Evolutionary conservation across 2,113 vertebrate genomes (phyloP).

Genomic region (Syrmaticus mikado): DNA sequence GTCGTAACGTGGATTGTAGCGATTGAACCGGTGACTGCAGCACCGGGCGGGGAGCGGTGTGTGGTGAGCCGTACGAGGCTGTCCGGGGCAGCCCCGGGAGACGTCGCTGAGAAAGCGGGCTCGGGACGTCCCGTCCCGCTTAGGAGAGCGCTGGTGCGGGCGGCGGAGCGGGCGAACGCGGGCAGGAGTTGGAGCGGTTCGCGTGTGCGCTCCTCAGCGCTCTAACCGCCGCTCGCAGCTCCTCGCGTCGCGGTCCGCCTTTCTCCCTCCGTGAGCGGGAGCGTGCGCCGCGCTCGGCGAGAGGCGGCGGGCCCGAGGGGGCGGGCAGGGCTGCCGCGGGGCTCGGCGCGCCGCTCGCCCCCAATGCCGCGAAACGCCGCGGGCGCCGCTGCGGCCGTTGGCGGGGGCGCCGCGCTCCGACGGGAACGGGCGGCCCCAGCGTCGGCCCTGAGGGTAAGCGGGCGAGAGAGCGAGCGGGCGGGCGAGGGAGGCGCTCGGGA

Average conservation of each 20-base stretch:
- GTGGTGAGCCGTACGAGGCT: neutral
- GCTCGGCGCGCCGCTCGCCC: neutral
- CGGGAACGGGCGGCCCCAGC: neutral
- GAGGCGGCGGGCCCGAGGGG: no score
- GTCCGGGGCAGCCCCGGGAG: neutral
- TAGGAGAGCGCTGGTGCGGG: neutral
- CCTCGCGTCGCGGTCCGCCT: no score
- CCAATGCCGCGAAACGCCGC: no score
- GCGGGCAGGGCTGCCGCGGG: no score
- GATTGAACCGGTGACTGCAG: accelerated
- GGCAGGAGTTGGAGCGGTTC: slow-evolving; percentile 5
- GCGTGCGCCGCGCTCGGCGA: no score
- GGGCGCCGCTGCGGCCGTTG: neutral
- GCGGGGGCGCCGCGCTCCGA: neutral
- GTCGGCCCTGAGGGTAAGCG: no score
- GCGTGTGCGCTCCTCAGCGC: neutral
- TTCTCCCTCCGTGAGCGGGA: no score
- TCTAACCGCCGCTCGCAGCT: no score
- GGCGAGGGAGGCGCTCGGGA: no score
- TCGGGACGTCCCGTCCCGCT: neutral
- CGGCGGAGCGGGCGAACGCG: neutral
- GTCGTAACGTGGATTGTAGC: accelerated
- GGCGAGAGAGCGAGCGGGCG: no score
- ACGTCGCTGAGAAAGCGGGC: neutral
- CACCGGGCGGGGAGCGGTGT: accelerated